phyloP scores from a whole-genome alignment of 2,888 invertebrate genomes.

The Zootermopsis nevadensis region DNA sequence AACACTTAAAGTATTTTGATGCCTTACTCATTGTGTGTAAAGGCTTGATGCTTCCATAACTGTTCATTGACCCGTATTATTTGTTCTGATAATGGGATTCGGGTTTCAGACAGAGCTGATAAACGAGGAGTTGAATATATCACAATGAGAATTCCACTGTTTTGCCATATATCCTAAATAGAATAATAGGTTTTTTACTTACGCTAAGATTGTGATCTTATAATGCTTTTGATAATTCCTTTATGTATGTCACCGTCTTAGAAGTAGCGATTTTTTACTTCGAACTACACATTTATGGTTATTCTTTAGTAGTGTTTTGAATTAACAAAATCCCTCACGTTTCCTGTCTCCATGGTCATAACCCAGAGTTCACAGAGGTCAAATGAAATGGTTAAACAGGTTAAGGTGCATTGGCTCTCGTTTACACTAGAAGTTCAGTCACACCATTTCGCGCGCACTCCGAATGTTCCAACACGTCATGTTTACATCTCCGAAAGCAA shows the following conservation, averaged over 20 bases:
- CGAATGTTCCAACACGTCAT: neutral
- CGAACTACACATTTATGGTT: neutral
- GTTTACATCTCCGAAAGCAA: neutral
- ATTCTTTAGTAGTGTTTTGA: neutral
- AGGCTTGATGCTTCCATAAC: neutral
- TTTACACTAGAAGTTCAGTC: conserved; percentile 22
- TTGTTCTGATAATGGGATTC: neutral
- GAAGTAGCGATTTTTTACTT: no score
- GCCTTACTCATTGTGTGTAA: neutral
- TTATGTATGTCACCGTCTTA: no score
- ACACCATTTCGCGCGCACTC: conserved; percentile 11
- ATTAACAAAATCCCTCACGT: conserved; percentile 24
- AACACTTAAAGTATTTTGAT: neutral
- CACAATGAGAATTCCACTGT: neutral
- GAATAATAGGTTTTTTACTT: no score
- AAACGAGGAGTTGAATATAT: neutral
- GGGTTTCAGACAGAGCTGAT: neutral
- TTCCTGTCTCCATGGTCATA: conserved; percentile 1
- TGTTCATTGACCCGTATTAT: neutral
- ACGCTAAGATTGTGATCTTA: no score
- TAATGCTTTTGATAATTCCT: no score
- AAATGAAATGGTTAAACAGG: conserved; percentile 27
- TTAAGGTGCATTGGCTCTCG: conserved; percentile 21
- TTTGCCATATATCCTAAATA: no score
- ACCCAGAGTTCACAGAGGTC: conserved; percentile 9